Conservation (phyloP, 2,797 vertebrate genomes). For the Cheirogaleus major region DNA sequence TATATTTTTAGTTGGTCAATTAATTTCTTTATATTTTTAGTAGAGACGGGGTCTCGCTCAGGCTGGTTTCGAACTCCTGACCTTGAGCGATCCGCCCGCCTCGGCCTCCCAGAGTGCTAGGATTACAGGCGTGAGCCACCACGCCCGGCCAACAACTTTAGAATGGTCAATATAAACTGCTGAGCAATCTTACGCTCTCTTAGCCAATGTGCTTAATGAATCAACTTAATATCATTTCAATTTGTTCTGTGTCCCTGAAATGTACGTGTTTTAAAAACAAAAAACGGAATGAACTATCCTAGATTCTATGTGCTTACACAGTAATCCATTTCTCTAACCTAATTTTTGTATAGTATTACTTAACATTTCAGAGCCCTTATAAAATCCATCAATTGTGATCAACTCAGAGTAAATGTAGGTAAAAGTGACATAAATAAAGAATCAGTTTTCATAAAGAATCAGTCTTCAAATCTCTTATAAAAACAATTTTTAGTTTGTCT, state of each 20-base stretch:
- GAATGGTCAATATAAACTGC: neutral
- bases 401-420: neutral
- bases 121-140: too few species aligned
- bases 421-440: neutral
- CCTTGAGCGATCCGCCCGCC: too few species aligned
- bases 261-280: neutral
- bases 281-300: neutral
- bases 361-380: constrained; percentile 29
- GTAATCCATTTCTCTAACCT: neutral
- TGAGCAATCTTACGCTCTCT: neutral
- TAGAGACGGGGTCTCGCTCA: too few species aligned
- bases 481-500: neutral
- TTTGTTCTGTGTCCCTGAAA: neutral
- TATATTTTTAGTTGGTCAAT: too few species aligned
- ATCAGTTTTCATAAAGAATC: neutral
- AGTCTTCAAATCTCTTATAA: neutral
- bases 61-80: too few species aligned
- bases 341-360: neutral
- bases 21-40: too few species aligned
- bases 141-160: neutral
- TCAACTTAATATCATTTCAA: neutral
- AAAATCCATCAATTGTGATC: neutral
- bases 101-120: too few species aligned
- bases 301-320: neutral
- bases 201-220: constrained; percentile 28